Percentiles rank a stretch among this genome's conserved stretches.
phyloP scores from a whole-genome alignment of 2,797 vertebrate species.

The Telmatherina bonti region DNA sequence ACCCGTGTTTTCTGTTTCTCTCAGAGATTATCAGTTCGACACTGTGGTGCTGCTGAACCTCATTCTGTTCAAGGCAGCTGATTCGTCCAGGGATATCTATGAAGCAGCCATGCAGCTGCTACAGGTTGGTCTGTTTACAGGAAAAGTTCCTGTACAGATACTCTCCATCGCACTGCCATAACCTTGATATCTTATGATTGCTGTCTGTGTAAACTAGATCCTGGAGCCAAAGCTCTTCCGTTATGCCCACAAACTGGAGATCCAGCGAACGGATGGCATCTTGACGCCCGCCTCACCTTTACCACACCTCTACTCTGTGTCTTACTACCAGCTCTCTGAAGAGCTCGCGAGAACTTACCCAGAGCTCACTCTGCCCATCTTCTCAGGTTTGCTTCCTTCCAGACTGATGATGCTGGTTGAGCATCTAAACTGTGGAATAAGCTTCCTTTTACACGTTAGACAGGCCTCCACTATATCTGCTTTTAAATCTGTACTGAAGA shows the following conservation, averaged over 20 bases:
- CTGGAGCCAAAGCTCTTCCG: conserved; percentile 99
- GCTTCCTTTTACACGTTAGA: too few relatives aligned
- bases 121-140: conserved; percentile 84
- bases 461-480: too few relatives aligned
- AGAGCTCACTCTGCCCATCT: conserved; percentile 95
- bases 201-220: conserved; percentile 83
- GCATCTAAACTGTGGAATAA: too few relatives aligned
- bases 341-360: conserved; percentile 97
- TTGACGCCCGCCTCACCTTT: conserved; percentile 92
- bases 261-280: conserved; percentile 92
- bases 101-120: conserved; percentile 99
- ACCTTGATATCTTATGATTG: neutral
- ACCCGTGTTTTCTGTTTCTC: conserved; percentile 1
- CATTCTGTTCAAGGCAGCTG: conserved; percentile 98
- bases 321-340: conserved; percentile 97
- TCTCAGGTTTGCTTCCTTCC: conserved; percentile 88
- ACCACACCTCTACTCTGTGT: conserved; percentile 96
- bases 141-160: neutral
- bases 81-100: conserved; percentile 96
- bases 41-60: conserved; percentile 98
- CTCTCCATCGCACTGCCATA: neutral
- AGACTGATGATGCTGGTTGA: neutral
- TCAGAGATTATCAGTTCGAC: conserved; percentile 99
- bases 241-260: conserved; percentile 98
- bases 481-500: too few relatives aligned